phyloP scores from a whole-genome alignment of 2,888 invertebrate genomes.

The Cerceris ruficornis region DNA sequence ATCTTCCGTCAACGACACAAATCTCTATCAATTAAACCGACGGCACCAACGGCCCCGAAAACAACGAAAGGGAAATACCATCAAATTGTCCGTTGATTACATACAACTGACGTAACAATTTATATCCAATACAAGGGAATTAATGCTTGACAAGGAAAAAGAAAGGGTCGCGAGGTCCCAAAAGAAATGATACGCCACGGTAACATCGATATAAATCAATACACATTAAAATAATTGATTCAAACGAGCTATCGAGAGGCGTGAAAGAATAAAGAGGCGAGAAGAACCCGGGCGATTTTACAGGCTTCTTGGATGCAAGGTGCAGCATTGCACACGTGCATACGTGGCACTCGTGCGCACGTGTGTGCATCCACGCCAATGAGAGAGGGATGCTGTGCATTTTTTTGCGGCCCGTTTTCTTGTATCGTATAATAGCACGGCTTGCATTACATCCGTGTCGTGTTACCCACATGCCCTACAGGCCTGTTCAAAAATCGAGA shows the following conservation, averaged over 20 bases:
- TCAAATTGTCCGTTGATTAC: no score
- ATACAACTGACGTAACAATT: no score
- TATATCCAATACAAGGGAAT: no score
- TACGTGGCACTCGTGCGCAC: conserved; percentile 4
- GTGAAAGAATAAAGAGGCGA: neutral
- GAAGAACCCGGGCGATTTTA: neutral
- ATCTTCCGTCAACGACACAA: no score
- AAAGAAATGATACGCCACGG: no score
- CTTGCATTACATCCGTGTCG: conserved; percentile 81
- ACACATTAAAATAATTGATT: no score
- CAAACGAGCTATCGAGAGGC: neutral
- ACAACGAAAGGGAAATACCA: no score
- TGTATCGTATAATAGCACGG: conserved; percentile 78
- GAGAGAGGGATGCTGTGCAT: conserved; percentile 70
- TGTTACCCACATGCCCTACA: conserved; percentile 74
- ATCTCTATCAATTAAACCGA: no score
- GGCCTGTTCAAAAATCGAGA: conserved; percentile 67
- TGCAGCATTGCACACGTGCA: neutral
- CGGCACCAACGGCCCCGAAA: no score
- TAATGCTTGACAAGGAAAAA: no score
- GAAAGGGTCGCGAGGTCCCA: no score
- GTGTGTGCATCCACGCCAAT: conserved; percentile 24
- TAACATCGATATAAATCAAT: no score
- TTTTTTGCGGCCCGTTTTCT: conserved; percentile 70
- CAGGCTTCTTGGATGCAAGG: neutral